Evolutionary conservation across 2,113 vertebrate genomes (phyloP).

Genomic region (Taxidea taxus): DNA sequence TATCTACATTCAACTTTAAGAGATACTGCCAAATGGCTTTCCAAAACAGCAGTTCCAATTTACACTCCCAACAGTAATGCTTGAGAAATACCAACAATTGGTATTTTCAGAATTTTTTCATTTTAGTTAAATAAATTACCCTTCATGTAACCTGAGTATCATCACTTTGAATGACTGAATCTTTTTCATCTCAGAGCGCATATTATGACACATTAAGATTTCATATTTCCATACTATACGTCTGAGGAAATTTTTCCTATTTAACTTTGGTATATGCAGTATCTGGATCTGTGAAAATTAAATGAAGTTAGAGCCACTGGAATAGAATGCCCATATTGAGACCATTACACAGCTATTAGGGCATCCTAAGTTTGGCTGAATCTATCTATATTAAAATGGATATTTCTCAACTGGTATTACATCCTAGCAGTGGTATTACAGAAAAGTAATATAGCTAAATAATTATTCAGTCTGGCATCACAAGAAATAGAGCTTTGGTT

Average conservation of each 20-base stretch:
- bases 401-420: neutral
- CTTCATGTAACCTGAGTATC: neutral
- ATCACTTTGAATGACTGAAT: neutral
- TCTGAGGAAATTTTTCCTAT: neutral
- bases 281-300: neutral
- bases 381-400: neutral
- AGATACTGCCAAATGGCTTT: neutral
- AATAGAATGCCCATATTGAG: neutral
- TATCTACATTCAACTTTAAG: neutral
- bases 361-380: neutral
- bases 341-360: neutral
- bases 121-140: conserved; percentile 4
- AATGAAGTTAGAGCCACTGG: neutral
- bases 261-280: neutral
- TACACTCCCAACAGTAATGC: neutral
- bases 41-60: neutral
- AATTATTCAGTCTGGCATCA: neutral
- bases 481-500: neutral
- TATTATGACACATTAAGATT: neutral
- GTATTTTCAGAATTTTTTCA: neutral
- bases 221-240: neutral
- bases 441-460: conserved; percentile 4
- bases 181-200: neutral
- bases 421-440: neutral
- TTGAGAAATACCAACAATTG: neutral